phyloP scores from a whole-genome alignment of 2,113 vertebrate genomes.

The Cyphomyrus discorhynchus region DNA sequence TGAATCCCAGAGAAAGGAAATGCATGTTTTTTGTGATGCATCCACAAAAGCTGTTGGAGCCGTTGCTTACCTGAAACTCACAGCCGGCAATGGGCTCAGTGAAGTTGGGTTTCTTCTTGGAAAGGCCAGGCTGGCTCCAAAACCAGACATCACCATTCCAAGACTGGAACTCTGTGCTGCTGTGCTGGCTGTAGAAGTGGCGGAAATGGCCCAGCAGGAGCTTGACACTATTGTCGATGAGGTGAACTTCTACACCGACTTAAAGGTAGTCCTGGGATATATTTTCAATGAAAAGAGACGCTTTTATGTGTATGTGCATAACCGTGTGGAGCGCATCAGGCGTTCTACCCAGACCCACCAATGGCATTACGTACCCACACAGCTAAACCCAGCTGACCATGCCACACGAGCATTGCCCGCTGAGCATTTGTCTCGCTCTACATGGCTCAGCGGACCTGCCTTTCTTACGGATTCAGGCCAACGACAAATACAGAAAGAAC shows the following conservation, averaged over 20 bases:
- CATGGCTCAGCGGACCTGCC: constrained; percentile 10
- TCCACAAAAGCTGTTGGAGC: constrained; percentile 13
- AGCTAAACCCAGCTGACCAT: constrained; percentile 16
- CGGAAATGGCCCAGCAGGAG: background rate
- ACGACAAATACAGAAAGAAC: background rate
- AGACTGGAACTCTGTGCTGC: constrained; percentile 19
- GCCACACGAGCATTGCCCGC: background rate
- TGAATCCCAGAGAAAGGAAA: background rate
- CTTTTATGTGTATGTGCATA: constrained; percentile 26
- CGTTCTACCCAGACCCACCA: background rate
- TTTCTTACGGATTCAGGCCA: background rate
- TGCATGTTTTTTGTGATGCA: constrained; percentile 27
- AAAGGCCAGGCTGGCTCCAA: constrained; percentile 15
- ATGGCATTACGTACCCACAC: constrained; percentile 18
- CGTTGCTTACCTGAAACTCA: constrained; percentile 29
- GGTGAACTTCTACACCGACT: background rate
- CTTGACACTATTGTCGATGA: constrained; percentile 13
- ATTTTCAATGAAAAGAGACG: constrained; percentile 14
- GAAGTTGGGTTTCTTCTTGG: constrained; percentile 17
- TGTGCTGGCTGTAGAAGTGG: constrained; percentile 23
- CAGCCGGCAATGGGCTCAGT: constrained; percentile 10
- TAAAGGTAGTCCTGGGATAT: constrained; percentile 12
- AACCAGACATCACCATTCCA: constrained; percentile 7
- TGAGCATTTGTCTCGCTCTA: background rate
- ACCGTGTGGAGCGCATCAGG: constrained; percentile 2